These are phyloP conservation scores for Polietes domitor DNA, from an alignment of 2,888 invertebrate genomes.

Conservation along the genomic window DNA sequence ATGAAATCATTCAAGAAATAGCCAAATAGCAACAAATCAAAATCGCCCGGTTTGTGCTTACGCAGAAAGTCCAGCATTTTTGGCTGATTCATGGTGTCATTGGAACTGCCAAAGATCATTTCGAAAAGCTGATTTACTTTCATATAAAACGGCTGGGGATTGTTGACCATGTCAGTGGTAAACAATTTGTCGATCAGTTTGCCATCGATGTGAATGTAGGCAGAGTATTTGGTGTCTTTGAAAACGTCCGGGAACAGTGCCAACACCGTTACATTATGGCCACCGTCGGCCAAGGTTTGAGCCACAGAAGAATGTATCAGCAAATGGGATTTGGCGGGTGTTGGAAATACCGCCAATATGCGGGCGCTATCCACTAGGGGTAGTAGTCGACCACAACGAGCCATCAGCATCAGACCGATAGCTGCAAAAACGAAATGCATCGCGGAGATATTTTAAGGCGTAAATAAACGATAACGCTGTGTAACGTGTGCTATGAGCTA, in stretches of 20 bases:
- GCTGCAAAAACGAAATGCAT: background rate
- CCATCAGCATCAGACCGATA: background rate
- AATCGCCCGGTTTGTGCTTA: conserved; percentile 67
- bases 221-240: conserved; percentile 70
- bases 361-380: conserved; percentile 68
- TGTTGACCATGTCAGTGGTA: conserved; percentile 60
- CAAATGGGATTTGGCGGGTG: conserved; percentile 75
- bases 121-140: conserved; percentile 50
- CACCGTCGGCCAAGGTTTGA: conserved; percentile 72
- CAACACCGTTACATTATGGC: conserved; percentile 76
- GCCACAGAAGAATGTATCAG: conserved; percentile 74
- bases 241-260: conserved; percentile 67
- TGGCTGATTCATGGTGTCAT: conserved; percentile 59
- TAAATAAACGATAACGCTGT: too few relatives aligned
- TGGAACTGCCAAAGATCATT: conserved; percentile 29
- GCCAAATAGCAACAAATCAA: conserved; percentile 76
- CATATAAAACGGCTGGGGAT: conserved; percentile 64
- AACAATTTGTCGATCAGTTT: conserved; percentile 41
- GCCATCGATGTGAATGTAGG: conserved; percentile 61
- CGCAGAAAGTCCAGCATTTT: conserved; percentile 67
- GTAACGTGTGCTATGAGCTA: background rate
- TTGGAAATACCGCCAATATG: conserved; percentile 74
- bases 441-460: too few relatives aligned
- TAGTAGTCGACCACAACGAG: too few relatives aligned
- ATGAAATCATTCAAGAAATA: conserved; percentile 75